These are phyloP conservation scores for Myotis davidii DNA, from an alignment of 2,113 vertebrate genomes.

Conservation along the genomic window DNA sequence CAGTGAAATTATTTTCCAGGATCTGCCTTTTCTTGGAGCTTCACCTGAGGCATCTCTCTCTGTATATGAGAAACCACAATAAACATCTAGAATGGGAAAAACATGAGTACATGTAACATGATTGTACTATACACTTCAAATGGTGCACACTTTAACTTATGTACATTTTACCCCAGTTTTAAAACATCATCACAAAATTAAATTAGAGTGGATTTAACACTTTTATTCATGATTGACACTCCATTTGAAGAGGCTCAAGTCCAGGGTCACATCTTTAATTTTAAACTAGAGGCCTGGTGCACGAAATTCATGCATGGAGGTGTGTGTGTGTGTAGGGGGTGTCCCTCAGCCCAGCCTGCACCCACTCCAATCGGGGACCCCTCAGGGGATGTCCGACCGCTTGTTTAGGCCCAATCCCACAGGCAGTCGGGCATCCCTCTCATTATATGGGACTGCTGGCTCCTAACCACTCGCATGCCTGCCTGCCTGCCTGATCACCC, in stretches of 20 bases:
- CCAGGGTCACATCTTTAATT: not conserved
- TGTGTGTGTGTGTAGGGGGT: too few species aligned
- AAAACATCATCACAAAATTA: not conserved
- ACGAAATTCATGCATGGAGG: too few species aligned
- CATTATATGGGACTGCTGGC: too few species aligned
- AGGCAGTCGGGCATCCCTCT: too few species aligned
- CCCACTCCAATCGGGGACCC: too few species aligned
- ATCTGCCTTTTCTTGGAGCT: not conserved
- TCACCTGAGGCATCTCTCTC: not conserved
- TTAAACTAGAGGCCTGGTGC: not conserved
- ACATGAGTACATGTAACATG: too few species aligned
- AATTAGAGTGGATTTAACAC: not conserved
- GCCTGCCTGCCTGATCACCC: too few species aligned
- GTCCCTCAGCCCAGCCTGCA: too few species aligned
- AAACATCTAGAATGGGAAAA: not conserved
- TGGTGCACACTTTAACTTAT: not conserved
- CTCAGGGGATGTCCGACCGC: too few species aligned
- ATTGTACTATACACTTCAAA: too few species aligned
- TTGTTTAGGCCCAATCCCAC: too few species aligned
- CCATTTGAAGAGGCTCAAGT: fast-evolving
- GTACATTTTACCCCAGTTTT: not conserved
- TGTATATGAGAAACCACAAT: not conserved
- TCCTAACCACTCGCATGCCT: too few species aligned
- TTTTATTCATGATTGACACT: not conserved
- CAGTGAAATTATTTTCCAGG: not conserved